A percentile compares a stretch with the other conserved stretches of the same genome.
These are phyloP conservation scores for Palythoa grandiflora DNA, from an alignment of 92 coral and sea anemone genomes.

Conservation along the genomic window DNA sequence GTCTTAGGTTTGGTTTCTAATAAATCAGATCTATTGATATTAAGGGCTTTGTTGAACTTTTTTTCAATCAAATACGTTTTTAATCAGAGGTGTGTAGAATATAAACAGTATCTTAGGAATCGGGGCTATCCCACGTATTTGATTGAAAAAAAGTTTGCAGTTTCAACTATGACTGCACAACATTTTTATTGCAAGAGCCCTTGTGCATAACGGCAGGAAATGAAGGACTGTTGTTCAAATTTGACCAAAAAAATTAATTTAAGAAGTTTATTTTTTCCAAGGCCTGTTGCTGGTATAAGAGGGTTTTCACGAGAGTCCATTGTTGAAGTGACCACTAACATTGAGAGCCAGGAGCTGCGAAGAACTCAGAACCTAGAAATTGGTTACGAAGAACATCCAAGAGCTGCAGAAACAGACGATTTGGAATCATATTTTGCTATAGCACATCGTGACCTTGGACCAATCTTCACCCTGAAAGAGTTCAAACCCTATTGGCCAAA, in stretches of 20 bases:
- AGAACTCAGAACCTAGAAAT: neutral
- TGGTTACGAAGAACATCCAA: conserved; percentile 42
- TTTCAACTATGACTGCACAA: conserved; percentile 5
- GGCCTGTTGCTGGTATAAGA: conserved; percentile 42
- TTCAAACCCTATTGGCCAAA: conserved; percentile 53
- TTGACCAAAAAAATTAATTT: neutral
- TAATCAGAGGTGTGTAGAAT: too few relatives aligned
- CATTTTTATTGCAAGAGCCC: neutral
- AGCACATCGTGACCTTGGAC: conserved; percentile 43
- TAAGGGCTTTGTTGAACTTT: too few relatives aligned
- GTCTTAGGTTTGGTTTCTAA: too few relatives aligned
- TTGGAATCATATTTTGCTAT: conserved; percentile 38
- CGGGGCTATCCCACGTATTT: too few relatives aligned
- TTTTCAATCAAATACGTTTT: too few relatives aligned
- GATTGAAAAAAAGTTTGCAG: too few relatives aligned
- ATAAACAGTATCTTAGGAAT: too few relatives aligned
- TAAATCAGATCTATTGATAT: too few relatives aligned
- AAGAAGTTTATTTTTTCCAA: conserved; percentile 14
- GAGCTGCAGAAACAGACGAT: conserved; percentile 41
- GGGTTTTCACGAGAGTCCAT: conserved; percentile 52
- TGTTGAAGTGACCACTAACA: conserved; percentile 50
- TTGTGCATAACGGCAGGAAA: too few relatives aligned
- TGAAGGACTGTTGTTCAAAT: neutral
- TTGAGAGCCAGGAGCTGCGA: conserved; percentile 58
- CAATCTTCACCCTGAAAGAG: conserved; percentile 44